Base-by-base conservation (phyloP, 2,888 invertebrate species). In the Dryobotodes eremita region DNA sequence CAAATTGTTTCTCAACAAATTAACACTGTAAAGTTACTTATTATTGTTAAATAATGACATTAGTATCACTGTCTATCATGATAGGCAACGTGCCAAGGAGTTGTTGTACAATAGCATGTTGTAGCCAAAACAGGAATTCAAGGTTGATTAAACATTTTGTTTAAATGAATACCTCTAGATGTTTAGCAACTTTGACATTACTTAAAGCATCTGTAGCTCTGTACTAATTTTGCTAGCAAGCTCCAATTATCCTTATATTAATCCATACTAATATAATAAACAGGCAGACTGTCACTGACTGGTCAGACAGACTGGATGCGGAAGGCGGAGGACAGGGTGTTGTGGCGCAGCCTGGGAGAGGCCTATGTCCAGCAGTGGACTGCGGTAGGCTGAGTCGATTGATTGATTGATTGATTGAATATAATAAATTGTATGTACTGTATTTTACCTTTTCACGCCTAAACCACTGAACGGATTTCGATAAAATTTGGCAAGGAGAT, bases 81-180 rank as follows among this genome's bases (percentile, higher is more conserved):
- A 85, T 85, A 64, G 88, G 87, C 78, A 79, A 75, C 26, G 55
- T 77, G 88, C 87, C 89, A 87, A 84, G 70, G 77, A 74, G n/a
- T 84, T 81, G 79, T 86, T 79, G 74, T 77, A 77, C 78, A 80
- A 77, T 79, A 77, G 72, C 42, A 57, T 61, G 23, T 53, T 62
- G 71, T 59, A 77, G 86, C 83, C 85, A 79, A 77, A 73, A 73
- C 78, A 77, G 50, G 53, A 46, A 72, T 79, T 82, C 80, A 86
- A 88, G 88, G 83, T 80, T 75, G 71, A 79, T 68, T 62, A 69
- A 75, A 77, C 42, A 71, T 85, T 23, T 86, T 79, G 84, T 77
- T 73, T 79, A 61, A 65, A 50, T 53, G 31, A 62, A 75, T 64
- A 61, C 31, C 26, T 61, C 15, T 42, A 57, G 23, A 53, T 57